phyloP scores from a whole-genome alignment of 2,888 invertebrate species.

The Pristionchus exspectatus region DNA sequence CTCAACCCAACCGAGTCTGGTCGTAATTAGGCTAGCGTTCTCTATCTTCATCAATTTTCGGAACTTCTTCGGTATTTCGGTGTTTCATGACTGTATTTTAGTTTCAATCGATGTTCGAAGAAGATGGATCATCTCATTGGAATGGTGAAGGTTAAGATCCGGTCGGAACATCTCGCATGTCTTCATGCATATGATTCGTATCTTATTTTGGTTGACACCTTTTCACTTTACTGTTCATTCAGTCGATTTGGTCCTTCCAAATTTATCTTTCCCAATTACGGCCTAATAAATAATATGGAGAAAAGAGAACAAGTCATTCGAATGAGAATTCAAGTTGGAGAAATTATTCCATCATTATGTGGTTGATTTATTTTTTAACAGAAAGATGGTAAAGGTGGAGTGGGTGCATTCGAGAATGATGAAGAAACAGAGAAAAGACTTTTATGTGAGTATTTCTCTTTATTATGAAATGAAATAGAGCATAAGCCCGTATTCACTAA shows the following conservation, averaged over 20 bases:
- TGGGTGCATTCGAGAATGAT: not conserved
- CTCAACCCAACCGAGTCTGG: no score
- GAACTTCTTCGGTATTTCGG: no score
- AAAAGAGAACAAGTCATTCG: not conserved
- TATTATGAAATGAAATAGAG: not conserved
- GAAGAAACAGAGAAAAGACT: conserved; percentile 26
- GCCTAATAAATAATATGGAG: not conserved
- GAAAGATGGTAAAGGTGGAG: not conserved
- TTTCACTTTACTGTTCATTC: not conserved
- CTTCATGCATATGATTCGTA: conserved; percentile 38
- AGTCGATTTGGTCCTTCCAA: not conserved
- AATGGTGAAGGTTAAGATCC: not conserved
- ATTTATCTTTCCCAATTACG: not conserved
- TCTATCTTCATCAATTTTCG: no score
- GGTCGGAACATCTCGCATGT: conserved; percentile 5
- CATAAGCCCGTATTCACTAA: not conserved
- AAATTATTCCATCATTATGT: not conserved
- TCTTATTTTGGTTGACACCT: not conserved
- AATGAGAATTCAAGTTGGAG: not conserved
- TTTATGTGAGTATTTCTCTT: not conserved
- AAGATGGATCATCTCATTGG: not conserved
- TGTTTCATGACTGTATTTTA: not conserved
- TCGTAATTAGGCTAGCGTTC: not conserved
- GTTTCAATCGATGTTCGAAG: conserved; percentile 2
- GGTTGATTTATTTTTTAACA: not conserved